Evolutionary conservation across 2,888 invertebrate genomes (phyloP), one percentile per base, ranked within the genome.

Genomic region (Acrobasis repandana): DNA sequence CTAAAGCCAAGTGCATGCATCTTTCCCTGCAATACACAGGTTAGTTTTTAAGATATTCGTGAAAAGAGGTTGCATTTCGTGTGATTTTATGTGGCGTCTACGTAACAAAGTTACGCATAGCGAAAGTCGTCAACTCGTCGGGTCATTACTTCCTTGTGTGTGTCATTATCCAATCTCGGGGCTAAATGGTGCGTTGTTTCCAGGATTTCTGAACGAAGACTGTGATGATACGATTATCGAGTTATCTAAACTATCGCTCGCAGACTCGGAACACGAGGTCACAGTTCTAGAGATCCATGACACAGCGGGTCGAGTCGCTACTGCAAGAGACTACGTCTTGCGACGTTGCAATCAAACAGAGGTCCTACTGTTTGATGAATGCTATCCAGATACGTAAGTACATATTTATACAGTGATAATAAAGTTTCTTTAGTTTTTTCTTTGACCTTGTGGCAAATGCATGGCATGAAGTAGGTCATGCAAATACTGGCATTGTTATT

Each of bases 261-360:
- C 85, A 77, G 91, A 90, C 72, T 82, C 84, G 67, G 85, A 83
- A 67, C 86, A 83, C 77, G 90, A 88, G 75, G 80, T 88, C 77
- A 88, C 90, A 74, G 80, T 90, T 62, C 66, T 91, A 87, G 86
- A 89, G 65, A 85, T 88, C 72, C 83, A 89, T 87, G 90, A 88
- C 67, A 76, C 82, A 62, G 76, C 86, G 62, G 81, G 71, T 65
- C 88, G 90, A 60, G 73, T 82, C 71, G 73, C 83, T 38, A 84
- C 87, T 63, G 90, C 93, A 54, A 82, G 85, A 66, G 92, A 92
- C 73, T 90, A 88, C 86, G 92, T 92, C 86, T 88, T 96, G 67
- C 93, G 94, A 75, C 93, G 94, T 85, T 96, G 96, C 83, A 90
- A 90, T 67, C 96, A 96, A 85, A 85, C 91, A 28, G 93, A 93